A percentile compares a stretch with the other conserved stretches of the same genome.
phyloP scores from a whole-genome alignment of 2,113 vertebrate genomes.

The Pica pica region DNA sequence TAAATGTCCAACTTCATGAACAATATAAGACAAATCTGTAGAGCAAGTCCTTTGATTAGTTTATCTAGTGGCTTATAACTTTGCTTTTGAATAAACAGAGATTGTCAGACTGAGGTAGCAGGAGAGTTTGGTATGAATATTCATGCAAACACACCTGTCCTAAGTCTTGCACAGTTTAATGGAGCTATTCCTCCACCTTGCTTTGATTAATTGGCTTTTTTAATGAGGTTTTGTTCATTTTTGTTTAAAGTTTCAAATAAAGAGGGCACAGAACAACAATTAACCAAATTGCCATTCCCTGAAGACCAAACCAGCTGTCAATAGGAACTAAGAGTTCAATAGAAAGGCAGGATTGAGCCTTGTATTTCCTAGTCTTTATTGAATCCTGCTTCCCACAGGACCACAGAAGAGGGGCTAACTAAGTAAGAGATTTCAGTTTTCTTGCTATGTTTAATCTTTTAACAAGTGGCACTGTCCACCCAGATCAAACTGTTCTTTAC shows the following conservation, averaged over 20 bases:
- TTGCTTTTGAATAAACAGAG: background rate
- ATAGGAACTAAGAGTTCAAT: background rate
- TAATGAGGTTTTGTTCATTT: background rate
- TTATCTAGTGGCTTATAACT: background rate
- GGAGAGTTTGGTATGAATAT: background rate
- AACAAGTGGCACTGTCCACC: fast-evolving
- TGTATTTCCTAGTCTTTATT: background rate
- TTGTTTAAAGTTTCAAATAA: background rate
- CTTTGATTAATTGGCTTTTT: background rate
- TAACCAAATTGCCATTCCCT: background rate
- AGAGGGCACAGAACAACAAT: background rate
- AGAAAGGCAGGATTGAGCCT: background rate
- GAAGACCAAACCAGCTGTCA: background rate
- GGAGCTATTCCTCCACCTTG: background rate
- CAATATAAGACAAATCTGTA: background rate
- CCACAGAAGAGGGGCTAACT: background rate
- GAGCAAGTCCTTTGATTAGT: constrained; percentile 8
- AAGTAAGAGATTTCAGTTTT: background rate
- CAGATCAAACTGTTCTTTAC: background rate
- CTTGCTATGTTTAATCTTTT: background rate
- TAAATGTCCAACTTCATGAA: constrained; percentile 6
- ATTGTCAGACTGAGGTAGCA: background rate
- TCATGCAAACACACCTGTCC: background rate
- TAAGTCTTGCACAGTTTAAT: background rate
- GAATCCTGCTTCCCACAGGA: background rate